Conservation (phyloP, 2,888 invertebrate genomes). For the Hymenopus coronatus region DNA sequence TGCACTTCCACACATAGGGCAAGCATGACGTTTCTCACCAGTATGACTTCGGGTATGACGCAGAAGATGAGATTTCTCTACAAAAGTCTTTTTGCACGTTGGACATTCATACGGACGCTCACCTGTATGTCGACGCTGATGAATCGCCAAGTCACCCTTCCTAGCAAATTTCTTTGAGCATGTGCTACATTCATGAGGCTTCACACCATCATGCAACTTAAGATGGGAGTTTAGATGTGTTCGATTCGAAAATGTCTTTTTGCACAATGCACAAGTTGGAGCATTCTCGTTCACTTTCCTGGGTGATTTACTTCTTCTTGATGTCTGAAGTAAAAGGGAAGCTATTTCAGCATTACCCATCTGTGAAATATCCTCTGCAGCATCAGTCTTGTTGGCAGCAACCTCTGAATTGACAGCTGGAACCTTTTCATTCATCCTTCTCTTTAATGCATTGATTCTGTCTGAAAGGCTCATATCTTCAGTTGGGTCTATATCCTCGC, state of each 20-base stretch:
- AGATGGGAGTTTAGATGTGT: slow-evolving; percentile 41
- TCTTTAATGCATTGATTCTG: not conserved
- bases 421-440: not conserved
- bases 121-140: slow-evolving; percentile 49
- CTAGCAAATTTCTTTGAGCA: slow-evolving; percentile 35
- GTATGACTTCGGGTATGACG: slow-evolving; percentile 48
- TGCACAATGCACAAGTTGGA: slow-evolving; percentile 17
- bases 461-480: slow-evolving; percentile 4
- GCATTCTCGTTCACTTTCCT: not conserved
- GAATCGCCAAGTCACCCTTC: slow-evolving; percentile 19
- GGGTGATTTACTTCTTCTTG: not conserved
- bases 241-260: slow-evolving; percentile 18
- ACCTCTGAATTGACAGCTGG: not conserved
- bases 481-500: not conserved
- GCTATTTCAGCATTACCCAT: not conserved
- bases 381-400: not conserved
- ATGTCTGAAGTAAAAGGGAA: not conserved
- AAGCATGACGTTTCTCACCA: slow-evolving; percentile 60
- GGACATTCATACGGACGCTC: slow-evolving; percentile 54
- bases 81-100: slow-evolving; percentile 47
- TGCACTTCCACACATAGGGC: slow-evolving; percentile 52
- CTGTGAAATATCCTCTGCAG: not conserved
- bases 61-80: slow-evolving; percentile 27
- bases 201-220: slow-evolving; percentile 42
- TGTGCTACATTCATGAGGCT: slow-evolving; percentile 43